These are phyloP conservation scores for Muntiacus muntjak DNA, from an alignment of 2,113 vertebrate species.

Conservation along the genomic window DNA sequence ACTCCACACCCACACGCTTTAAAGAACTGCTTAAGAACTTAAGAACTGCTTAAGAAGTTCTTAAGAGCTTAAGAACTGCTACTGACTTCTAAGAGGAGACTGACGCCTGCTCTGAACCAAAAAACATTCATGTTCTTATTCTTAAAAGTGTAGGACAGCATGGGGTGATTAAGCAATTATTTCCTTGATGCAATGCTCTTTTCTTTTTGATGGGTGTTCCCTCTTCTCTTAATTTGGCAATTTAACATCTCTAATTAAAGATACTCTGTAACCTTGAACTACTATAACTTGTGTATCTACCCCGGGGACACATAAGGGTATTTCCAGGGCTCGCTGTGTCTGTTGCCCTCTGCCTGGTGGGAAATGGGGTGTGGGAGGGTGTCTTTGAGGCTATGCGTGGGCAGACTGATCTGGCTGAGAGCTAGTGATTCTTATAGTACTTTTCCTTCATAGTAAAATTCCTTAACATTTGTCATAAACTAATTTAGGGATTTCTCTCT, in stretches of 20 bases:
- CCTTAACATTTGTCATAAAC: background rate
- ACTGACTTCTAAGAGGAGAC: background rate
- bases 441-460: background rate
- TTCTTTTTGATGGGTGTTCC: background rate
- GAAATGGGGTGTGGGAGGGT: background rate
- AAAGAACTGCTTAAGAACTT: background rate
- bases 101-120: background rate
- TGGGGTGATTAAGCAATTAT: background rate
- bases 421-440: background rate
- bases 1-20: background rate
- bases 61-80: background rate
- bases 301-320: background rate
- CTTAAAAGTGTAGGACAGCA: background rate
- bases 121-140: background rate
- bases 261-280: background rate
- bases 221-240: conserved; percentile 12
- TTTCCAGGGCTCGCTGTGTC: background rate
- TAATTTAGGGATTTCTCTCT: background rate
- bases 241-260: conserved; percentile 33
- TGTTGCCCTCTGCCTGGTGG: background rate
- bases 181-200: background rate
- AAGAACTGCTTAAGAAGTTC: background rate
- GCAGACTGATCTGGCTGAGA: background rate
- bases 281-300: background rate
- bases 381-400: background rate